phyloP scores from a whole-genome alignment of 1,140 invertebrate genomes.

The Hormaphis cornu region DNA sequence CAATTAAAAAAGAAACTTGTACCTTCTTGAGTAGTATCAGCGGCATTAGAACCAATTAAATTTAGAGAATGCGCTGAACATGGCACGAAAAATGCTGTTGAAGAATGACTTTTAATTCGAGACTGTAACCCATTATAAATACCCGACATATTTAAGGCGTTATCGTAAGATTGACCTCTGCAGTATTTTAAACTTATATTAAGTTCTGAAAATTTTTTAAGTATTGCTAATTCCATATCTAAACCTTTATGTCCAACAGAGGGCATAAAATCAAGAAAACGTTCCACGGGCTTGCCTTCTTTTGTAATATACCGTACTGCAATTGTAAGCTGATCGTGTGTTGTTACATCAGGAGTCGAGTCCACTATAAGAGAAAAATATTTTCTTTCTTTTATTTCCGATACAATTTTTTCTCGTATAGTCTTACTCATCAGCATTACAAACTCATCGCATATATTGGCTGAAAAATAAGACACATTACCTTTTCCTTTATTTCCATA shows the following conservation, averaged over 20 bases:
- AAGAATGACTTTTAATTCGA: slow-evolving; percentile 39
- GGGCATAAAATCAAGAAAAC: slow-evolving; percentile 16
- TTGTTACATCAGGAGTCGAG: slow-evolving; percentile 27
- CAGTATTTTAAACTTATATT: neutral
- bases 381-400: slow-evolving; percentile 9
- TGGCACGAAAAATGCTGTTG: slow-evolving; percentile 37
- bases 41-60: slow-evolving; percentile 38
- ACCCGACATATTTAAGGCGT: slow-evolving; percentile 39
- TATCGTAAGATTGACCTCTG: slow-evolving; percentile 39
- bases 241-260: slow-evolving; percentile 11
- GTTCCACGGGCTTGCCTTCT: slow-evolving; percentile 21
- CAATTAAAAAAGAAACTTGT: slow-evolving; percentile 17
- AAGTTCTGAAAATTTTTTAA: slow-evolving; percentile 13
- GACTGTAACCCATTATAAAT: slow-evolving; percentile 38
- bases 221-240: neutral
- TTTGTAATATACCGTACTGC: slow-evolving; percentile 24
- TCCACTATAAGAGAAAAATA: slow-evolving; percentile 29
- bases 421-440: slow-evolving; percentile 37
- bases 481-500: no score
- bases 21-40: slow-evolving; percentile 35
- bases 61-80: slow-evolving; percentile 41
- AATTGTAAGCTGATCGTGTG: slow-evolving; percentile 30
- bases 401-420: slow-evolving; percentile 7
- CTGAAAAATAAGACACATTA: no score
- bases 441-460: no score